Evolutionary conservation across 37 sponge, comb jelly and placozoan genomes (phyloP).

Genomic region (Haliclona indistincta): DNA sequence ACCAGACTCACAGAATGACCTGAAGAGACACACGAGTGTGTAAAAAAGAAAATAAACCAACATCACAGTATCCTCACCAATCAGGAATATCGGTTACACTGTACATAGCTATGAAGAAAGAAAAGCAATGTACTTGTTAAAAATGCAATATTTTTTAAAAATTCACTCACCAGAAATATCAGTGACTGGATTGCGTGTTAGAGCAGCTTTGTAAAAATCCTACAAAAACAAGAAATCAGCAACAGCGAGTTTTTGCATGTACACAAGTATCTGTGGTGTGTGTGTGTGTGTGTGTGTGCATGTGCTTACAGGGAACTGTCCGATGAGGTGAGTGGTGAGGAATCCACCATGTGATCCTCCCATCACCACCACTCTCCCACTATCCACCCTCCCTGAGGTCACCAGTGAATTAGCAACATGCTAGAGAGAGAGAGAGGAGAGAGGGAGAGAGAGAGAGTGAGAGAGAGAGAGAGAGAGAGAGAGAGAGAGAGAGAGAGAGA

Average conservation of each 20-base stretch:
- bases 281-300: neutral
- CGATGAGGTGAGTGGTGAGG: conserved; percentile 83
- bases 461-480: neutral
- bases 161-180: conserved; percentile 64
- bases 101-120: conserved; percentile 49
- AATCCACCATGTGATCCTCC: conserved; percentile 99
- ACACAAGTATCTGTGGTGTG: neutral
- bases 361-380: conserved; percentile 64
- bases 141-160: neutral
- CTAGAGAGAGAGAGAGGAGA: conserved; percentile 28
- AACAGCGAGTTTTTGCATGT: neutral
- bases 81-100: conserved; percentile 87
- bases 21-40: neutral
- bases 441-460: neutral
- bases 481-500: neutral
- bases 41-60: neutral
- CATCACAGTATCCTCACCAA: conserved; percentile 62
- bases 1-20: conserved; percentile 75
- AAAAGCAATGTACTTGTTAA: neutral
- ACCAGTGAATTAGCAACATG: conserved; percentile 58
- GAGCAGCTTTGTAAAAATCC: conserved; percentile 90
- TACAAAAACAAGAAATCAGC: conserved; percentile 7
- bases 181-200: conserved; percentile 87
- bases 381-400: conserved; percentile 45
- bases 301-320: conserved; percentile 88